Evolutionary conservation across 2,113 vertebrate species (phyloP), one percentile per base, ranked within the genome.

Genomic region (Lepidothrix coronata): DNA sequence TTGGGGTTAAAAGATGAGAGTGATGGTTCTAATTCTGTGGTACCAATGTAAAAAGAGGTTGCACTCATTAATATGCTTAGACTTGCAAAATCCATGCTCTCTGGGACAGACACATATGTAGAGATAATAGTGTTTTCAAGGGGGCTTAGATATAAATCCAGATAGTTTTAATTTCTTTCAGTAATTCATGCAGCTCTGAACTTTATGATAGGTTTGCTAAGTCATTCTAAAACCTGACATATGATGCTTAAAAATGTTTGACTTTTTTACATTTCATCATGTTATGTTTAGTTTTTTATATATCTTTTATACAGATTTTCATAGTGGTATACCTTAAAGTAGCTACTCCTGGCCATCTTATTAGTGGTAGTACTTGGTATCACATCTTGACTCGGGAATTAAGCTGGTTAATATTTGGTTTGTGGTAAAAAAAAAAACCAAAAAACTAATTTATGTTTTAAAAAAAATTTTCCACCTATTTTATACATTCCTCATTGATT

Each of bases 281-380:
- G 39, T 30, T 91, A 35, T 75, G 85, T 91, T 85, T 86, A 96
- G 85, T 7, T 95, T 81, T 94, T 87, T 62, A 31, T 95, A 31
- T 49, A 67, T 57, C 63, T 80, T 97, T 96, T 63, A 33, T 37
- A 72, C 6, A 85, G 11, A 57, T 76, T 62, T 88, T 67, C 23
- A 6, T 81, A 35, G 31, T 3, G 2, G 1, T 39, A 18, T 49
- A 43, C 28, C 23, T 83, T 49, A 55, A 76, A 73, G 76, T 76
- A 74, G 13, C 59, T 23, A 19, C 14, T 49, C 8, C 9, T 70
- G 19, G 12, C 27, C 6, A 37, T 52, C 35, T 85, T 14, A 12
- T 31, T 70, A 33, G 3, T 51, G 28, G 8, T n/a, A 83, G 12
- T 55, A 63, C 5, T 58, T 89, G 35, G 28, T 84, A 28, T 68